Evolutionary conservation across 2,888 invertebrate genomes (phyloP), one percentile per base, ranked within the genome.

Genomic region (Hipparchia sbordonii): DNA sequence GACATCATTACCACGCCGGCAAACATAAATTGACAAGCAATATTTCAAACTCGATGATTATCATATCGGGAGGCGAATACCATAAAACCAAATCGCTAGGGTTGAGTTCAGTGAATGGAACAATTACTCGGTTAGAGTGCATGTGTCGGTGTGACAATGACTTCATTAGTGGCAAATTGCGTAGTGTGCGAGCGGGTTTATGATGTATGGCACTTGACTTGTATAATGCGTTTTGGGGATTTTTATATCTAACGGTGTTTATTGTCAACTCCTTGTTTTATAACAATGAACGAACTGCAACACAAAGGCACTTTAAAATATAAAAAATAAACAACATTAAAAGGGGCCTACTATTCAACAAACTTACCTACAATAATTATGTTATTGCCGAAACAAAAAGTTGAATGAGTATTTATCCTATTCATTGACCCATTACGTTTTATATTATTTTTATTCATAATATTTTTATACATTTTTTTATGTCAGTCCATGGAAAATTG

Each of bases 21-120:
- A 78, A 79, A 77, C 83, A 84, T 85, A 86, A 89, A 87, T 88
- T 88, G 88, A 86, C 86, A 85, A 83, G 84, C 81, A 82, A 87
- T 87, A 87, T 87, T 82, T 88, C 87, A 85, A 84, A 84, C 83
- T 80, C 79, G 83, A 86, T 86, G 85, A 87, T 86, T 87, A 88
- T 86, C 83, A 84, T 83, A 85, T 85, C 81, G 79, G 76, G 79
- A 79, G 81, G 80, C 81, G 82, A 86, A 85, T 82, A 82, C 84
- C 85, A 87, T 88, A 85, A 86, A 86, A 85, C 84, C 82, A 82
- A 83, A 81, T 79, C 76, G 81, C 78, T 82, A 82, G 88, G 88
- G 88, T 85, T 85, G 83, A 77, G 83, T 76, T 77, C 88, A 86
- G 78, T 87, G 85, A 88, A 85, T 83, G 84, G 87, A 84, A 86